Conservation (phyloP, 2,113 vertebrate species). For the Neotoma lepida region DNA sequence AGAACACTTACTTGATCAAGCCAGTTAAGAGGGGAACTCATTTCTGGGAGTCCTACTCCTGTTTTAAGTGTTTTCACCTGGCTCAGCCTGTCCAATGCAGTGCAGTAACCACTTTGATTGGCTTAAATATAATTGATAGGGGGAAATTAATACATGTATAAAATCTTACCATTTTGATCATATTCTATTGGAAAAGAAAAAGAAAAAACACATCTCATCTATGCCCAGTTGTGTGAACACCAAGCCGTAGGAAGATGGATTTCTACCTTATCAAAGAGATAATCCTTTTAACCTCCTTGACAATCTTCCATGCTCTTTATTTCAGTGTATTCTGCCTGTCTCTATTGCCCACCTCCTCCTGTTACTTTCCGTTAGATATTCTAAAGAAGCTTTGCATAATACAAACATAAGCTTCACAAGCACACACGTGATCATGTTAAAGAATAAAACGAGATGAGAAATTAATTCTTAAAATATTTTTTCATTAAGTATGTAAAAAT, state of each 20-base stretch:
- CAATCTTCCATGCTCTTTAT: neutral
- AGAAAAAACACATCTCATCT: neutral
- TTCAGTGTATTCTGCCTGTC: neutral
- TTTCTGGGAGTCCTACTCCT: neutral
- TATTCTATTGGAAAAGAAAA: neutral
- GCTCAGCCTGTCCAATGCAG: neutral
- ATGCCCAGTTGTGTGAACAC: rapidly evolving
- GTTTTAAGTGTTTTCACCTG: neutral
- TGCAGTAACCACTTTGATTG: neutral
- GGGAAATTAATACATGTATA: neutral
- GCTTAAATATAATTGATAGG: neutral
- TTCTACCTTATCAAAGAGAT: neutral
- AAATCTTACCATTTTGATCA: neutral
- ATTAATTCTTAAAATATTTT: neutral
- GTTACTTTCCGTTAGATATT: neutral
- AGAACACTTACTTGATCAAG: neutral
- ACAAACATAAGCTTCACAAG: neutral
- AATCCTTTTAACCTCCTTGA: neutral
- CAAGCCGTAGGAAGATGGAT: rapidly evolving
- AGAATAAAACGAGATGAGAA: neutral
- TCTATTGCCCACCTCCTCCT: neutral
- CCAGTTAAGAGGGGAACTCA: neutral
- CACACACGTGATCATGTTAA: neutral
- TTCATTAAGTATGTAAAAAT: neutral
- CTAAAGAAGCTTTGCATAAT: neutral